A percentile compares a stretch with the other conserved stretches of the same genome.
Evolutionary conservation across 92 coral and sea anemone species (phyloP).

Genomic region (Parazoanthus darwini): DNA sequence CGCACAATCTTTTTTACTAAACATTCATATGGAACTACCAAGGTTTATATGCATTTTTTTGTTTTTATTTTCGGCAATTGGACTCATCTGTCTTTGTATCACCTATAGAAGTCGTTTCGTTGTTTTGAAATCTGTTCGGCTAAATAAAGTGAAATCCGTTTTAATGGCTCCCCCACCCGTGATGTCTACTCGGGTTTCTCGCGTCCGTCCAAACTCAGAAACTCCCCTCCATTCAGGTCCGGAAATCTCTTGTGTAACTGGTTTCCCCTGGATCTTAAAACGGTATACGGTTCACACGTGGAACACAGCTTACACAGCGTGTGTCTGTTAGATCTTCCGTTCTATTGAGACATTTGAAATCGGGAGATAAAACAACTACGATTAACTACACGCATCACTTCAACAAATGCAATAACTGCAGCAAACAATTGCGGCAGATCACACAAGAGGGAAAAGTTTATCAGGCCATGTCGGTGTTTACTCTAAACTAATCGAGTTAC

Average conservation of each 20-base stretch:
- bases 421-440: neutral
- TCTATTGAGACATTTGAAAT: neutral
- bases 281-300: neutral
- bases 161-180: slow-evolving; percentile 4
- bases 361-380: neutral
- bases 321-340: neutral
- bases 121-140: slow-evolving; percentile 4
- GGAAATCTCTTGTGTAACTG: slow-evolving; percentile 27
- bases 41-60: no score
- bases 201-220: neutral
- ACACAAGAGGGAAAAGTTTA: neutral
- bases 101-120: neutral
- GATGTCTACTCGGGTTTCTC: slow-evolving; percentile 24
- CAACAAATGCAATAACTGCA: neutral
- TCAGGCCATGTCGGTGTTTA: slow-evolving; percentile 31
- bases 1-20: no score
- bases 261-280: neutral
- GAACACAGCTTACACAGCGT: neutral
- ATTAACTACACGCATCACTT: no score
- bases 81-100: neutral
- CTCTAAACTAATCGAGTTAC: slow-evolving; percentile 28
- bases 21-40: no score
- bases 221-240: slow-evolving; percentile 36
- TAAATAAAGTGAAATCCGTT: neutral
- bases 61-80: neutral